Conservation (phyloP, 2,797 vertebrate genomes). For the Telmatherina bonti region DNA sequence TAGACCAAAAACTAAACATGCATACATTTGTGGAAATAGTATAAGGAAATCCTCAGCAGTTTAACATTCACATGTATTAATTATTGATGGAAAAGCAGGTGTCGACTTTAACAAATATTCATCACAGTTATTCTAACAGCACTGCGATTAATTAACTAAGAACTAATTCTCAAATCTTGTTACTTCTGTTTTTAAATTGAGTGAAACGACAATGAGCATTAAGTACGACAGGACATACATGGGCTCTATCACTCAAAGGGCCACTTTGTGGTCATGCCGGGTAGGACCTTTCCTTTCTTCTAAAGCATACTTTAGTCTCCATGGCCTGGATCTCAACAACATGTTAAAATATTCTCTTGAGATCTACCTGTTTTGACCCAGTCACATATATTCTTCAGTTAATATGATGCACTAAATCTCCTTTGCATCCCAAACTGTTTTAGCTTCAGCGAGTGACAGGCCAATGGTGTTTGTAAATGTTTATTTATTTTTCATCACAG, state of each 20-base stretch:
- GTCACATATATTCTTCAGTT: too few relatives aligned
- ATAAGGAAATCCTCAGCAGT: neutral
- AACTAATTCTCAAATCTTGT: neutral
- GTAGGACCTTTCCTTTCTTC: too few relatives aligned
- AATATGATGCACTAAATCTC: too few relatives aligned
- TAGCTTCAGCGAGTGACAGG: neutral
- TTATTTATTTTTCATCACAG: too few relatives aligned
- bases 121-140: neutral
- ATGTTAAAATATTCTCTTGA: too few relatives aligned
- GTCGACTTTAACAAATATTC: neutral
- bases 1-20: neutral
- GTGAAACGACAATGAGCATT: neutral
- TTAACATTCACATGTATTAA: conserved; percentile 3
- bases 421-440: neutral
- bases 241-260: neutral
- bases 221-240: neutral
- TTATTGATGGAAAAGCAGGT: neutral
- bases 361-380: too few relatives aligned
- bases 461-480: too few relatives aligned
- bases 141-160: neutral
- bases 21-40: too few relatives aligned
- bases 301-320: too few relatives aligned
- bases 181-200: neutral
- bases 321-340: too few relatives aligned
- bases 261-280: too few relatives aligned